Percentiles rank a stretch among this genome's conserved stretches.
Evolutionary conservation across 23 tunicate species (phyloP).

Genomic region (Trididemnum miniatum): DNA sequence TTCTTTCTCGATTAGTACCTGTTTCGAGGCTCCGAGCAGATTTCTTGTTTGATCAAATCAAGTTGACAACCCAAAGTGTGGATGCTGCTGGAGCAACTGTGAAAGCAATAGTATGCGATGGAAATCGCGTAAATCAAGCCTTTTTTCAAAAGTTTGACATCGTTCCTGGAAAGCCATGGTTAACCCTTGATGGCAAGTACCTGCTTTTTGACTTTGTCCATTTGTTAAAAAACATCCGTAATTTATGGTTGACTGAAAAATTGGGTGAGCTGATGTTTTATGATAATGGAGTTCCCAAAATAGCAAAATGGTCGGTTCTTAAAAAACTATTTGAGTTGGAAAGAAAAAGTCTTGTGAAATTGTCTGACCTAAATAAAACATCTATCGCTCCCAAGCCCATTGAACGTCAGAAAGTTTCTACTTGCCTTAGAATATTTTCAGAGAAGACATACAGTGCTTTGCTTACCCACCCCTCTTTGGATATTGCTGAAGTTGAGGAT

Average conservation of each 20-base stretch:
- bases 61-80: background rate
- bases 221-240: conserved; percentile 17
- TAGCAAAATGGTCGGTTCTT: conserved; percentile 18
- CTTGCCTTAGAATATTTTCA: background rate
- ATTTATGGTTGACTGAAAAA: conserved; percentile 17
- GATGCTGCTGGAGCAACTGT: background rate
- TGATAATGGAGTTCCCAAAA: conserved; percentile 4
- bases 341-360: background rate
- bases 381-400: background rate
- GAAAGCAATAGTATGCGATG: conserved; percentile 27
- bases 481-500: conserved; percentile 8
- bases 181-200: conserved; percentile 13
- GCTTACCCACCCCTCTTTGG: background rate
- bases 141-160: conserved; percentile 9
- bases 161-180: conserved; percentile 22
- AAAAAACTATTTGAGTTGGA: conserved; percentile 12
- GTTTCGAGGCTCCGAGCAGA: background rate
- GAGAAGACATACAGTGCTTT: conserved; percentile 12
- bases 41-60: background rate
- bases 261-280: conserved; percentile 11
- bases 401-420: conserved; percentile 13
- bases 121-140: conserved; percentile 17
- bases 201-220: conserved; percentile 23
- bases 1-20: background rate
- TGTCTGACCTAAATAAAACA: conserved; percentile 3